A percentile compares a stretch with the other conserved stretches of the same genome.
phyloP scores from a whole-genome alignment of 2,113 vertebrate species.

The Grammomys surdaster region DNA sequence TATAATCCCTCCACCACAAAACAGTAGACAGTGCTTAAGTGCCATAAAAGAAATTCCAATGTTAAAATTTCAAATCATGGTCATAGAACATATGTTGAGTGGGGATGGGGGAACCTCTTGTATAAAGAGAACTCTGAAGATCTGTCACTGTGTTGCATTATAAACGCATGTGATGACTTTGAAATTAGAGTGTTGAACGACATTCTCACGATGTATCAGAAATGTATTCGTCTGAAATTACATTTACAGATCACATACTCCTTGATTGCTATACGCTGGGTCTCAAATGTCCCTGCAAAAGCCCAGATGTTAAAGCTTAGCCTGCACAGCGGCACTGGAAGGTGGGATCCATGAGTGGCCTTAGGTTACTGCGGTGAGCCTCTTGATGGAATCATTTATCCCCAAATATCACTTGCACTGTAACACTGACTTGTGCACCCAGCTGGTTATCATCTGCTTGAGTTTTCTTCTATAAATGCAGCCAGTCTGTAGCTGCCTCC shows the following conservation, averaged over 20 bases:
- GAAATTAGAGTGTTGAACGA: neutral
- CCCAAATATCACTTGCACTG: neutral
- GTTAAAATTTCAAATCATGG: slow-evolving; percentile 21
- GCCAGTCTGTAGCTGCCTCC: neutral
- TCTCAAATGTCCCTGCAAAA: neutral
- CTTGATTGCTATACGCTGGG: neutral
- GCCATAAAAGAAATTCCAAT: neutral
- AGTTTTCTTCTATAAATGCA: neutral
- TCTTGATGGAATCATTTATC: neutral
- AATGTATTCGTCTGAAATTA: neutral
- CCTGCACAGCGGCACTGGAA: neutral
- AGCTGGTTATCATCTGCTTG: neutral
- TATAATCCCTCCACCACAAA: neutral
- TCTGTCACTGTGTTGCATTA: neutral
- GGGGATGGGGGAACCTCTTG: neutral
- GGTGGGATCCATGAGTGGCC: neutral
- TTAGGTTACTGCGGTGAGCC: no score
- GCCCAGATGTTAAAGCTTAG: neutral
- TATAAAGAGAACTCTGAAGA: neutral
- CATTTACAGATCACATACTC: neutral
- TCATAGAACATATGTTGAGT: neutral
- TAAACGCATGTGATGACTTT: neutral
- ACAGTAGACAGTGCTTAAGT: neutral
- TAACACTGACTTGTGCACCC: neutral
- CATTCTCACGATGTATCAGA: slow-evolving; percentile 12